Percentiles rank a stretch among this genome's conserved stretches.
phyloP scores from a whole-genome alignment of 2,888 invertebrate species.

The Cremastinae sp. region DNA sequence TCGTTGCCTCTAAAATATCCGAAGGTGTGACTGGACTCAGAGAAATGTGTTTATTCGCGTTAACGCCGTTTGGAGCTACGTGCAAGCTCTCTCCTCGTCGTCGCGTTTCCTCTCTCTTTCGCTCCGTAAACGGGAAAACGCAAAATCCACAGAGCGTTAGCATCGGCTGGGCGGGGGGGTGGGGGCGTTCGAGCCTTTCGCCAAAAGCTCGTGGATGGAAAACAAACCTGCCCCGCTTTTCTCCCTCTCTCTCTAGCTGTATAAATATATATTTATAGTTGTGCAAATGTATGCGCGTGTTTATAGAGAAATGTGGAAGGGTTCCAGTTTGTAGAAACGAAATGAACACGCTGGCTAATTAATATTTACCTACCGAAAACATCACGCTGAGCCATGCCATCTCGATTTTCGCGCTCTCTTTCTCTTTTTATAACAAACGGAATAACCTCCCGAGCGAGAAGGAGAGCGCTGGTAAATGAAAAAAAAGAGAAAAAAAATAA shows the following conservation, averaged over 20 bases:
- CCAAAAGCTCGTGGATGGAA: constrained; percentile 40
- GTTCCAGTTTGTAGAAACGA: constrained; percentile 68
- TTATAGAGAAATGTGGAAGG: constrained; percentile 34
- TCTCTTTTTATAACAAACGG: not conserved
- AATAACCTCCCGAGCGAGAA: constrained; percentile 19
- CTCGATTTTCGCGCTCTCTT: not conserved
- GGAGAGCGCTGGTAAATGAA: not conserved
- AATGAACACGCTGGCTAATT: constrained; percentile 78
- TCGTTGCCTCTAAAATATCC: constrained; percentile 55
- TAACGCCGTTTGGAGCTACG: constrained; percentile 71
- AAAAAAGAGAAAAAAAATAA: constrained; percentile 3
- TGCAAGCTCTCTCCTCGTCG: constrained; percentile 47
- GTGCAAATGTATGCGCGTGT: not conserved
- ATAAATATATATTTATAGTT: not conserved
- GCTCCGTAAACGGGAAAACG: constrained; percentile 43
- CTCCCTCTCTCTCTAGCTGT: constrained; percentile 27
- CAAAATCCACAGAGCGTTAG: constrained; percentile 22
- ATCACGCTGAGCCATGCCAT: constrained; percentile 60
- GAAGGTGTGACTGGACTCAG: constrained; percentile 73
- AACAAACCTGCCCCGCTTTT: constrained; percentile 54
- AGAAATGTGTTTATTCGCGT: constrained; percentile 75
- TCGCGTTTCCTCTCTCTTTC: constrained; percentile 22
- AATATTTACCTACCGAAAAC: constrained; percentile 78
- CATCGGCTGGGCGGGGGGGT: constrained; percentile 33
- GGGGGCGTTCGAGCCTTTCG: constrained; percentile 40